Evolutionary conservation across 2,113 vertebrate genomes (phyloP).

Genomic region (Cryptomyrus ogoouensis): DNA sequence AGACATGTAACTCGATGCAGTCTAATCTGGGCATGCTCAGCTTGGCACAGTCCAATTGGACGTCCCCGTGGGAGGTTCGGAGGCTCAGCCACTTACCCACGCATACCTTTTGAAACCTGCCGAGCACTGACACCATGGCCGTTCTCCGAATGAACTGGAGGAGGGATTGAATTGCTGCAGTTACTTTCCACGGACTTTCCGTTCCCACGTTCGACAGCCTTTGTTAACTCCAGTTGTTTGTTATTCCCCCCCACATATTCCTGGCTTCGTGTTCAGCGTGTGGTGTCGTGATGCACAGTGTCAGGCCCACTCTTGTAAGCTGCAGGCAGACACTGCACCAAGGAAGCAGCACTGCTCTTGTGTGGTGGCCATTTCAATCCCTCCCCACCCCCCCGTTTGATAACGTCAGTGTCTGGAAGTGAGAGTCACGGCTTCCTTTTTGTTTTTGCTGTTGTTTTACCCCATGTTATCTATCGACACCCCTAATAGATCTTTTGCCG

Average conservation of each 20-base stretch:
- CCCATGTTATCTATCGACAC: not conserved
- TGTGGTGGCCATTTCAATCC: not conserved
- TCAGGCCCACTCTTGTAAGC: not conserved
- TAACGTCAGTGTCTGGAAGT: not conserved
- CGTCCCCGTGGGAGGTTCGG: not conserved
- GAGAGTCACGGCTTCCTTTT: not conserved
- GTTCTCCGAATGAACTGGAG: not conserved
- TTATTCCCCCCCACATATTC: not conserved
- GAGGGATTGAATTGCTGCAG: not conserved
- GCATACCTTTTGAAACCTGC: not conserved
- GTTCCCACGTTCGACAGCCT: not conserved
- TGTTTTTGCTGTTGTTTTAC: not conserved
- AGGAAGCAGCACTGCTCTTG: not conserved
- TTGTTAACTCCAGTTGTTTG: not conserved
- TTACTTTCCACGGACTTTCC: not conserved
- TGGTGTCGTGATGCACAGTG: not conserved
- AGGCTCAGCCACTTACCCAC: not conserved
- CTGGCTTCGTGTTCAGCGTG: not conserved
- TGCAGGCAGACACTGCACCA: not conserved
- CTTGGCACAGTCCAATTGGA: not conserved
- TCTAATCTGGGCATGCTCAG: not conserved
- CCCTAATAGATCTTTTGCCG: constrained; percentile 23
- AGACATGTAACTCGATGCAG: not conserved
- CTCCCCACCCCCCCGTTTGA: not conserved
- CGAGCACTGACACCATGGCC: not conserved